Conservation (phyloP, 1,140 invertebrate genomes). For the Heliconius hewitsoni region DNA sequence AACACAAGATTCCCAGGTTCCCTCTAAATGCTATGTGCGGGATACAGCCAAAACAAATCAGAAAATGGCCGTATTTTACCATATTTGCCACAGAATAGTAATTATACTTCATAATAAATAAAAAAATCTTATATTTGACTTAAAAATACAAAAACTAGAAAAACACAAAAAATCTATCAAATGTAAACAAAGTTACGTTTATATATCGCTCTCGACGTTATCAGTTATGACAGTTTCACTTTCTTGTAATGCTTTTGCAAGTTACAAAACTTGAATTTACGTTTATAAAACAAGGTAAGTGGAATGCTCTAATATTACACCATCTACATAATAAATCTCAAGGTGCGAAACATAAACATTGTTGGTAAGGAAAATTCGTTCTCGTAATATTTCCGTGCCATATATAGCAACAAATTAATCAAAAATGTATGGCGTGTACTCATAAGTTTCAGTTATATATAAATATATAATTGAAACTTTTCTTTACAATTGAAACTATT, state of each 20-base stretch:
- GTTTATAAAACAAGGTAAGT: conserved; percentile 50
- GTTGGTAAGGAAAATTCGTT: conserved; percentile 26
- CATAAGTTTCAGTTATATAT: neutral
- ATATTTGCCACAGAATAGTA: neutral
- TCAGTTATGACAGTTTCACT: conserved; percentile 38
- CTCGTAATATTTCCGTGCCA: conserved; percentile 19
- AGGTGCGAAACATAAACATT: conserved; percentile 43
- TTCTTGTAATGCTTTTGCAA: conserved; percentile 35
- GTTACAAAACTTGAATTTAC: conserved; percentile 45
- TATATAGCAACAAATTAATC: neutral
- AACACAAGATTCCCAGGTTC: no score
- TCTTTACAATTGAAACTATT: no score
- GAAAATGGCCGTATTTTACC: neutral
- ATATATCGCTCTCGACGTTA: conserved; percentile 24
- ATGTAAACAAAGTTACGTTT: conserved; percentile 19
- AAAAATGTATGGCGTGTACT: neutral
- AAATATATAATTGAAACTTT: no score
- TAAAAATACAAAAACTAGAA: neutral
- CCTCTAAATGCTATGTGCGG: no score
- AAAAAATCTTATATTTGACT: no score
- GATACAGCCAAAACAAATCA: no score
- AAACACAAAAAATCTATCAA: neutral
- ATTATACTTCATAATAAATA: no score
- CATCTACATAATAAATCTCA: conserved; percentile 46
- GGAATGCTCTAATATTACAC: conserved; percentile 47